Conservation (phyloP, 64 coral and sea anemone species). For the Porites australiensis region DNA sequence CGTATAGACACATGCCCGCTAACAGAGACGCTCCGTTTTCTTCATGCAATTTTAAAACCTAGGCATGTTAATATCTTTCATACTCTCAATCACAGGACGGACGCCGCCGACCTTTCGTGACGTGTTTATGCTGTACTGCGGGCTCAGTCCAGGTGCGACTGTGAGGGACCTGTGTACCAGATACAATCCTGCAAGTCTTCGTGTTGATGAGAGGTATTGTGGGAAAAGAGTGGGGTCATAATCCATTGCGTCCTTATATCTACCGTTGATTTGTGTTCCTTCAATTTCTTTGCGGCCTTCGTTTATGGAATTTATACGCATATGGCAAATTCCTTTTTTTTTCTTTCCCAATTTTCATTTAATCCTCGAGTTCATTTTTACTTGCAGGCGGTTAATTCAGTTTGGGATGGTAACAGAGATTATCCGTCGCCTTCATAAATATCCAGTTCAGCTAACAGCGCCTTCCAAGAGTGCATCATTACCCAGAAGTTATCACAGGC, state of each 20-base stretch:
- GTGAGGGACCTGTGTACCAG: constrained; percentile 91
- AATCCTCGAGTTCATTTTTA: neutral
- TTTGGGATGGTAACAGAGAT: constrained; percentile 68
- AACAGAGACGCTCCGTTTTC: too few relatives aligned
- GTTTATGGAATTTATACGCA: too few relatives aligned
- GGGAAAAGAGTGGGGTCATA: neutral
- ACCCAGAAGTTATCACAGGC: constrained; percentile 7
- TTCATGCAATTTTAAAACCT: too few relatives aligned
- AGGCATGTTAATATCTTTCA: too few relatives aligned
- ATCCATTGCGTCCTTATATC: too few relatives aligned
- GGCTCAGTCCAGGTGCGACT: constrained; percentile 88
- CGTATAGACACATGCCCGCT: too few relatives aligned
- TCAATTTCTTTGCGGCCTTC: too few relatives aligned
- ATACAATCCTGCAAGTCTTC: constrained; percentile 77
- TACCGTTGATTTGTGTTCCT: too few relatives aligned
- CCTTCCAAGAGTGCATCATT: neutral
- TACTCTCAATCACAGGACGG: constrained; percentile 45
- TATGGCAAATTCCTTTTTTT: neutral
- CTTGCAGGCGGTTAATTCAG: constrained; percentile 53
- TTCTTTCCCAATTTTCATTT: neutral
- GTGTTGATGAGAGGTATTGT: constrained; percentile 89
- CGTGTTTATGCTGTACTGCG: constrained; percentile 94
- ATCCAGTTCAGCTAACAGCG: constrained; percentile 48
- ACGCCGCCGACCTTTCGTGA: constrained; percentile 85
- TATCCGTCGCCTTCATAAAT: constrained; percentile 73